A percentile compares a stretch with the other conserved stretches of the same genome.
Conservation (phyloP, 2,888 invertebrate species). For the Podabrus alpinus region DNA sequence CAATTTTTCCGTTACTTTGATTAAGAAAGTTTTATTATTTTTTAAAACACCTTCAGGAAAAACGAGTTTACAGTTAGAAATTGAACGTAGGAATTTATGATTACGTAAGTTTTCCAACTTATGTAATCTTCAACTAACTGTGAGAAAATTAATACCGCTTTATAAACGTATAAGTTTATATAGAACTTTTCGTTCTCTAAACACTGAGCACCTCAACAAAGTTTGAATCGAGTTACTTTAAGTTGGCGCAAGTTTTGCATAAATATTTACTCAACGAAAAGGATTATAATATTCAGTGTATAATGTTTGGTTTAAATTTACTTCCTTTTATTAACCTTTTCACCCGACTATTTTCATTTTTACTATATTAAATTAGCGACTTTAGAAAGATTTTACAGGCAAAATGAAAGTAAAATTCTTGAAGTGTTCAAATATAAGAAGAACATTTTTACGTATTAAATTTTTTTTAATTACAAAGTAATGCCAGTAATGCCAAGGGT, state of each 20-base stretch:
- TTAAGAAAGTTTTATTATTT: background rate
- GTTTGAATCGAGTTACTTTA: constrained; percentile 28
- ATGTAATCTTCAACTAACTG: constrained; percentile 13
- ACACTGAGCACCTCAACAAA: constrained; percentile 16
- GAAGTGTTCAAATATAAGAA: background rate
- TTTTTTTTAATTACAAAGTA: background rate
- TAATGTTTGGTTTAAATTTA: background rate
- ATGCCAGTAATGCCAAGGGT: background rate
- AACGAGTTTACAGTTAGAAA: background rate
- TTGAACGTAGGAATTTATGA: constrained; percentile 4
- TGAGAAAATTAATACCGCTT: constrained; percentile 8
- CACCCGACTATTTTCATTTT: background rate
- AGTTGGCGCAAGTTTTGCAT: constrained; percentile 35
- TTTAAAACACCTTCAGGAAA: background rate
- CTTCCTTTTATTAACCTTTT: background rate
- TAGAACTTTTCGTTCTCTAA: constrained; percentile 15
- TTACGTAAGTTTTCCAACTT: constrained; percentile 5
- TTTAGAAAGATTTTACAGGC: background rate
- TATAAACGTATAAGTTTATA: constrained; percentile 15
- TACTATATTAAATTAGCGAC: background rate
- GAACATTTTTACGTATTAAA: background rate
- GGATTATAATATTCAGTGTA: constrained; percentile 39
- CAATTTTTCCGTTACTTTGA: background rate
- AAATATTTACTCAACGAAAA: constrained; percentile 38
- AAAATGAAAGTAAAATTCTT: background rate